Conservation (phyloP, 2,888 invertebrate species). For the Hydriomena furcata region DNA sequence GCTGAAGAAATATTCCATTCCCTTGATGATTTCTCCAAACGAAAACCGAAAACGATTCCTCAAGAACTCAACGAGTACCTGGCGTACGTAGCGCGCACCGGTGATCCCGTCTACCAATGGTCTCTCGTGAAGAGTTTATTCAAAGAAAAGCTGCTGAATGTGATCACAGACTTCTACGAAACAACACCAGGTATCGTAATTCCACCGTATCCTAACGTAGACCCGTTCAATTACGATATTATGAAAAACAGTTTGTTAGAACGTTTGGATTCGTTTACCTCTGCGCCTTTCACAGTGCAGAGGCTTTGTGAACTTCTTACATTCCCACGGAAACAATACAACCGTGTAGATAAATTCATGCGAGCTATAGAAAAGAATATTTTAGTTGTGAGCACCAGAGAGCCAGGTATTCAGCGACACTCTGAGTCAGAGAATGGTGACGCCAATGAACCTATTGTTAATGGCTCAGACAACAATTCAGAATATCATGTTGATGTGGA, state of each 20-base stretch:
- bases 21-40: conserved; percentile 92
- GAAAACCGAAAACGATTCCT: conserved; percentile 90
- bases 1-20: conserved; percentile 93
- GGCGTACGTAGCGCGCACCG: conserved; percentile 95
- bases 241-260: conserved; percentile 93
- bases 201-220: conserved; percentile 94
- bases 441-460: conserved; percentile 82
- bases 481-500: conserved; percentile 82
- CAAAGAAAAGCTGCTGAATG: conserved; percentile 92
- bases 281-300: conserved; percentile 98
- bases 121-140: conserved; percentile 93
- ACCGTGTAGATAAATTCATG: conserved; percentile 98
- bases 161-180: conserved; percentile 94
- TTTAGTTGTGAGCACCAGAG: conserved; percentile 91
- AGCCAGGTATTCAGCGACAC: conserved; percentile 85
- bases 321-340: conserved; percentile 96
- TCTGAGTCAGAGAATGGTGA: conserved; percentile 88
- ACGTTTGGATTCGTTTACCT: conserved; percentile 91
- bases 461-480: conserved; percentile 83
- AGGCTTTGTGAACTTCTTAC: conserved; percentile 97
- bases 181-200: conserved; percentile 90
- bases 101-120: conserved; percentile 97
- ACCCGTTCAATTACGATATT: conserved; percentile 94
- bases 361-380: conserved; percentile 98
- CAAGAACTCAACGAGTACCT: conserved; percentile 95